Base-by-base conservation (phyloP, 2,888 invertebrate species). In the Microplitis manilae region DNA sequence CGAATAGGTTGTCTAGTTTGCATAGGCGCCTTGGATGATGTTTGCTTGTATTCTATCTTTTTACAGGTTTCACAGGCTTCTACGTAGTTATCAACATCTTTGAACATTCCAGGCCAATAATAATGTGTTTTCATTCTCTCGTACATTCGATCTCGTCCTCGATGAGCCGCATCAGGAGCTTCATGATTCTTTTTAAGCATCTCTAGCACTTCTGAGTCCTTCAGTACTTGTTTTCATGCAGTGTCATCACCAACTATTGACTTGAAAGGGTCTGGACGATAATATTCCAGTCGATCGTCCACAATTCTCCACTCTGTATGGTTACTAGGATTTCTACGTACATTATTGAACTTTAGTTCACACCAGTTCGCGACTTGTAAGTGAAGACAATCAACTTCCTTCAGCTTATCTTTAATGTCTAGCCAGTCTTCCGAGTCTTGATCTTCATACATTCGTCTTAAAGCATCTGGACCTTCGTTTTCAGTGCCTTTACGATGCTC, bases 51-150 rank as follows among this genome's bases (percentile, higher is more conserved):
- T 61, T 80, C 79, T 0, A 75, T 69, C 40, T 68, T 71, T 0
- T 71, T n/a, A 15, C 80, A 76, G 4, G 17, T 61, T 1, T 80
- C 79, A 15, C 80, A 80, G 1, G 77, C 77, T 62, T 70, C 75
- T 0, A 80, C 70, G 20, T 70, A 80, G 1, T 69, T 8, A 30
- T 50, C 75, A 6, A 79, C 30, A 17, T 76, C 76, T 67, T 73
- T 64, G 1, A 73, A 15, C 79, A 77, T 77, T 9, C 73, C 77
- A 5, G 75, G 76, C 73, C 70, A 73, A 39, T 68, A 50, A 59
- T 50, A 71, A 38, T 61, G 59, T 38, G 6, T 17, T 74, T 50
- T 30, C 17, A 77, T 70, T 1, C 77, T 41, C 0, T 77, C 69
- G 20, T 70, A 68, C 2, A 74, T 75, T 5, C 75, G 69, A 6